These are phyloP conservation scores for Notothenia coriiceps DNA, from an alignment of 2,113 vertebrate species.

Conservation along the genomic window DNA sequence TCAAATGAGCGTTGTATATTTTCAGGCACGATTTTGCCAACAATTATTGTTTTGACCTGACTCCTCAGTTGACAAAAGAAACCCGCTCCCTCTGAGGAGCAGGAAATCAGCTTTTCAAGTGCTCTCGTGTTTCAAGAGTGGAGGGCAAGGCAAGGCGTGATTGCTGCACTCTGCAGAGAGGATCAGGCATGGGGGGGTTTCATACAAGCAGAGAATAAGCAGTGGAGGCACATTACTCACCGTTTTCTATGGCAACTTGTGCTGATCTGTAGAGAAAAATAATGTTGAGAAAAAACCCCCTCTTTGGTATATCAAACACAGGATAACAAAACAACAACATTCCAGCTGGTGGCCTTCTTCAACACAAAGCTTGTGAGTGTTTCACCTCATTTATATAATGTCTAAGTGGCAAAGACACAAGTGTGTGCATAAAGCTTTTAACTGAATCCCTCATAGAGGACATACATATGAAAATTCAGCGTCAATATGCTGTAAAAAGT, in stretches of 20 bases:
- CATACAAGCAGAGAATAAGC: slow-evolving; percentile 53
- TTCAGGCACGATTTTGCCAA: slow-evolving; percentile 67
- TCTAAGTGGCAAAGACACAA: too few relatives aligned
- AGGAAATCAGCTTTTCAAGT: slow-evolving; percentile 81
- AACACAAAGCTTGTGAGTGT: too few relatives aligned
- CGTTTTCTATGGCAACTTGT: slow-evolving; percentile 45
- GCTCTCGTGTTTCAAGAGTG: slow-evolving; percentile 79
- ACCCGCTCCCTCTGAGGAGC: slow-evolving; percentile 75
- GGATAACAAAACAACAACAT: too few relatives aligned
- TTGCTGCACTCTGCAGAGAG: slow-evolving; percentile 69
- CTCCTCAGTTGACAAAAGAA: slow-evolving; percentile 78
- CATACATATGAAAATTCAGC: slow-evolving; percentile 11
- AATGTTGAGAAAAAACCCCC: background rate
- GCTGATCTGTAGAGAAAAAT: background rate
- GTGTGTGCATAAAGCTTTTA: background rate
- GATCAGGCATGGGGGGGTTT: slow-evolving; percentile 66
- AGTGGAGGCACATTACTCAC: slow-evolving; percentile 37
- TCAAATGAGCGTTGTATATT: slow-evolving; percentile 70
- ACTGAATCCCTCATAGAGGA: background rate
- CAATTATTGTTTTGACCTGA: slow-evolving; percentile 81
- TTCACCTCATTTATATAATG: too few relatives aligned
- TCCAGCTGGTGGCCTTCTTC: too few relatives aligned
- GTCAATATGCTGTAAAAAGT: background rate
- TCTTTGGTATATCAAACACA: slow-evolving; percentile 2
- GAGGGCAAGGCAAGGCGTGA: slow-evolving; percentile 75